Conservation (phyloP, 2,888 invertebrate genomes). For the Idaea aversata region DNA sequence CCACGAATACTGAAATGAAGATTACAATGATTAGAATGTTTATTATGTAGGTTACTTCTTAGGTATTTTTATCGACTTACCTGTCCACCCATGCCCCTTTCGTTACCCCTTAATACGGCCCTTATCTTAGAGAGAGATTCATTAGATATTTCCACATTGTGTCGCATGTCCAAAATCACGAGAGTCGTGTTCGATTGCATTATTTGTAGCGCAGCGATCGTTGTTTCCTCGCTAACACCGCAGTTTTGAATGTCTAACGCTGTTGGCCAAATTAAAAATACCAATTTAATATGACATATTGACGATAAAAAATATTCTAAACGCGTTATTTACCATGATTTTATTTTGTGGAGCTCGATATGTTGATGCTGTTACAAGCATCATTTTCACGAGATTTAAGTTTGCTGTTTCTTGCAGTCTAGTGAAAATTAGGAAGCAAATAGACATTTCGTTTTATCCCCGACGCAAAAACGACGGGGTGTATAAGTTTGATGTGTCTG, state of each 20-base stretch:
- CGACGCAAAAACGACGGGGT: too few relatives aligned
- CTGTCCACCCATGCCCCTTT: conserved; percentile 71
- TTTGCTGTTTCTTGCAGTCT: too few relatives aligned
- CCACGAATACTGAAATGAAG: conserved; percentile 61
- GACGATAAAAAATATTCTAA: too few relatives aligned
- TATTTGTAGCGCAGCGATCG: conserved; percentile 78
- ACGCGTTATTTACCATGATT: not conserved
- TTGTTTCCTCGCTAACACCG: conserved; percentile 83
- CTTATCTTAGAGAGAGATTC: conserved; percentile 71
- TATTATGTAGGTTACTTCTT: too few relatives aligned
- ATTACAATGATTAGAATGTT: not conserved
- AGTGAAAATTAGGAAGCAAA: too few relatives aligned
- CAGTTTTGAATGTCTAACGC: conserved; percentile 89
- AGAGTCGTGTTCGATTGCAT: conserved; percentile 83
- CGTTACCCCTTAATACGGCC: conserved; percentile 66
- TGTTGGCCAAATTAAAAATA: conserved; percentile 22
- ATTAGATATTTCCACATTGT: conserved; percentile 77
- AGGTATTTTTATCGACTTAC: conserved; percentile 27
- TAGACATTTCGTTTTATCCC: too few relatives aligned
- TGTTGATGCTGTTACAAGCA: too few relatives aligned
- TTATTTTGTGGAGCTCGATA: not conserved
- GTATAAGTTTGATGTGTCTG: too few relatives aligned
- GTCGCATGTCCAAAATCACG: conserved; percentile 84
- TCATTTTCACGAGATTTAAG: too few relatives aligned
- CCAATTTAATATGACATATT: too few relatives aligned